Conservation (phyloP, 2,113 vertebrate species). For the Hassar affinis region DNA sequence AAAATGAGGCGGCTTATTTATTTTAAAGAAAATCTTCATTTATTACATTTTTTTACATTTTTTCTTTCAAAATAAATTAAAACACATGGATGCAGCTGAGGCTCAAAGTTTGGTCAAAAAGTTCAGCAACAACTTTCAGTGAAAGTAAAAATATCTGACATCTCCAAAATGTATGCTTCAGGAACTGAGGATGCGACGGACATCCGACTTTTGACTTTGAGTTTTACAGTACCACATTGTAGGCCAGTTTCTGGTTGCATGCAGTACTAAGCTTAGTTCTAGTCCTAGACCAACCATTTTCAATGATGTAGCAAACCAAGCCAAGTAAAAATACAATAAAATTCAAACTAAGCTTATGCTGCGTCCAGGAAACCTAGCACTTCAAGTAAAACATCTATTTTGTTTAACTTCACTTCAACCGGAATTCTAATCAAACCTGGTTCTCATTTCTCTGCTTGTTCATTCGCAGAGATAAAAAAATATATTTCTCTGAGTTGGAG, state of each 20-base stretch:
- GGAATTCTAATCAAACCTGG: constrained; percentile 54
- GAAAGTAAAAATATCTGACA: constrained; percentile 49
- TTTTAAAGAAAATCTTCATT: constrained; percentile 56
- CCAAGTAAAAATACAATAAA: neutral
- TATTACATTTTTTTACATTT: constrained; percentile 49
- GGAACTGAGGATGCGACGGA: constrained; percentile 33
- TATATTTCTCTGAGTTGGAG: constrained; percentile 13
- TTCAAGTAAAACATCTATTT: constrained; percentile 45
- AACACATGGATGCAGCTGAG: constrained; percentile 54
- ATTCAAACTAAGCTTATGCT: neutral
- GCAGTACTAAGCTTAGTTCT: constrained; percentile 4
- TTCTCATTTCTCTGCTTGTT: constrained; percentile 32
- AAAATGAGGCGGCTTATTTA: constrained; percentile 18
- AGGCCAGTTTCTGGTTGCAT: constrained; percentile 5
- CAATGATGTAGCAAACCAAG: neutral
- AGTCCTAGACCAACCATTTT: neutral
- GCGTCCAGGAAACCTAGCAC: neutral
- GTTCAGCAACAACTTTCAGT: constrained; percentile 57
- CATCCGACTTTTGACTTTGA: constrained; percentile 12
- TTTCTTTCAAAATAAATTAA: constrained; percentile 73
- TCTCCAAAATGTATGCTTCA: constrained; percentile 50
- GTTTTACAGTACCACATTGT: constrained; percentile 61
- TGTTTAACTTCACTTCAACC: constrained; percentile 55
- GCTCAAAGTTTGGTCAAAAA: constrained; percentile 60
- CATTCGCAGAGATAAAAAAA: constrained; percentile 62